Conservation (phyloP, 2,888 invertebrate genomes). For the Baronia brevicornis region DNA sequence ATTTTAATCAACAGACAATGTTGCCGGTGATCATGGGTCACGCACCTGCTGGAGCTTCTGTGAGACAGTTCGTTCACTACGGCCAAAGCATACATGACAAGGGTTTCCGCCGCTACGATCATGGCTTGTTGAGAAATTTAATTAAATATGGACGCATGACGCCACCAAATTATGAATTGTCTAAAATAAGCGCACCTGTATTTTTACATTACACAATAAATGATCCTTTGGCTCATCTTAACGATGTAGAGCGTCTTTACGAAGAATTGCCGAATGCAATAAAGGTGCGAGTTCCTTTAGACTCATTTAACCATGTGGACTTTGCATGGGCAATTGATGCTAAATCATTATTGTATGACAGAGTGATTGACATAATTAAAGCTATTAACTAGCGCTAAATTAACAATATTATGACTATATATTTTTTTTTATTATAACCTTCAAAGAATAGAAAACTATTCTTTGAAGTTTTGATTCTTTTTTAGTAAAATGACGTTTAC, state of each 20-base stretch:
- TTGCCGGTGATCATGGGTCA: conserved; percentile 79
- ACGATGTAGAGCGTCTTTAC: conserved; percentile 73
- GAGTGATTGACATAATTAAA: conserved; percentile 70
- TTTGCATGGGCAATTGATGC: conserved; percentile 81
- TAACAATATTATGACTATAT: no score
- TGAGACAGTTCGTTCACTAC: conserved; percentile 81
- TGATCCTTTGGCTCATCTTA: conserved; percentile 77
- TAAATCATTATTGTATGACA: conserved; percentile 73
- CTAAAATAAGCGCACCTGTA: conserved; percentile 70
- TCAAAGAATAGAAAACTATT: no score
- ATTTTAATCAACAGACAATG: conserved; percentile 65
- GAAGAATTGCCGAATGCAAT: conserved; percentile 67
- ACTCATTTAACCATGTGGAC: conserved; percentile 80
- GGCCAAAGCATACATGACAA: conserved; percentile 75
- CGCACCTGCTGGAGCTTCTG: conserved; percentile 79
- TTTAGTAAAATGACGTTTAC: no score
- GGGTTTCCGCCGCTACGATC: conserved; percentile 73
- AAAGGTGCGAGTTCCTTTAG: conserved; percentile 71
- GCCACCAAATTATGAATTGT: conserved; percentile 75
- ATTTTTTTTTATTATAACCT: no score
- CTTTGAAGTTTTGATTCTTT: no score
- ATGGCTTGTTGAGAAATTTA: conserved; percentile 66
- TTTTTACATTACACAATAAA: conserved; percentile 78
- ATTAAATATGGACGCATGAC: conserved; percentile 58
- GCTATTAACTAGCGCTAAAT: no score